Evolutionary conservation across 2,113 vertebrate genomes (phyloP).

Genomic region (Nasalis larvatus): DNA sequence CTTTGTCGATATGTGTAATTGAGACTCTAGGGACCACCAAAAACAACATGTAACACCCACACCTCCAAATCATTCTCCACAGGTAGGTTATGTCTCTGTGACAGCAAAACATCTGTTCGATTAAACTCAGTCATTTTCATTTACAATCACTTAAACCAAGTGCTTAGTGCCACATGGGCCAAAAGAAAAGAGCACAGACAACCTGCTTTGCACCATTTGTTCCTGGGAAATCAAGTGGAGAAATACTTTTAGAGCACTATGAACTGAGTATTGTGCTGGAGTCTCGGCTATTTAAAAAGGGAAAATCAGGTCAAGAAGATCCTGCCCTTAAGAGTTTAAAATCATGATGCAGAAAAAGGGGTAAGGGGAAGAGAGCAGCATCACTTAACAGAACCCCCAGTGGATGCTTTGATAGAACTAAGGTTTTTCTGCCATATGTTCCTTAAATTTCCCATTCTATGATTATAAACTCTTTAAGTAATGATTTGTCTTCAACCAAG

Average conservation of each 20-base stretch:
- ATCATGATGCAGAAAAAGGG: neutral
- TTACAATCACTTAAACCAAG: constrained; percentile 13
- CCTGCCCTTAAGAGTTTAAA: neutral
- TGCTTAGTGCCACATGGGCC: neutral
- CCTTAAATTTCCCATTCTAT: neutral
- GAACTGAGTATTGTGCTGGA: neutral
- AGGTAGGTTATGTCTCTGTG: neutral
- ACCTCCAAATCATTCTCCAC: constrained; percentile 47
- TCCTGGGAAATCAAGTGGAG: neutral
- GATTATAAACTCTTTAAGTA: neutral
- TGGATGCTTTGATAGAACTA: neutral
- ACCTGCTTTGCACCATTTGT: neutral
- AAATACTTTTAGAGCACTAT: neutral
- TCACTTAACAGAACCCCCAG: neutral
- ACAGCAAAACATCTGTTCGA: constrained; percentile 21
- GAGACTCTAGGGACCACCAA: constrained; percentile 16
- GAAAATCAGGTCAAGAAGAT: neutral
- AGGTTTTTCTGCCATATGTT: neutral
- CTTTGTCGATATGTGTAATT: constrained; percentile 39
- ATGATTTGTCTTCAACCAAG: constrained; percentile 2
- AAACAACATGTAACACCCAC: neutral
- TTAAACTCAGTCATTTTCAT: constrained; percentile 36
- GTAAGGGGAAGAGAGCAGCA: neutral
- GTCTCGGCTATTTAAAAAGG: neutral
- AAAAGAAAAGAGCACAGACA: neutral